Evolutionary conservation across 2,888 invertebrate genomes (phyloP), one percentile per base, ranked within the genome.

Genomic region (Diabrotica balteata): DNA sequence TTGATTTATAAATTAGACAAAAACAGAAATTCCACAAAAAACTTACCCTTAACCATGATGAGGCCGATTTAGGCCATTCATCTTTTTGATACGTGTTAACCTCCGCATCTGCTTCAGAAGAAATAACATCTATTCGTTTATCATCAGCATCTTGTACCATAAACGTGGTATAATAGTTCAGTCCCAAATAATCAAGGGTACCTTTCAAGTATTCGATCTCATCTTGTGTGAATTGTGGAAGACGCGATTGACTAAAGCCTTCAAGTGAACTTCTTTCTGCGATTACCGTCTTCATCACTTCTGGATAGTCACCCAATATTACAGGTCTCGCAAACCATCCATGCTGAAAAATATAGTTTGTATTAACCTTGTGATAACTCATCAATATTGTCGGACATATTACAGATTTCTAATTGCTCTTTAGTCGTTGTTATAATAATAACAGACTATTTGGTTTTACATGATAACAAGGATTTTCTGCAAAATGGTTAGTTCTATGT

Each of bases 141-240:
- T 57, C 68, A 44, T 68, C 52, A 61, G 17, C 50, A 11, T 54
- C 42, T 64, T 62, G 46, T 86, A 83, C 85, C 75, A 89, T 74
- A 72, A 84, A 83, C 0, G 89, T 86, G 0, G 92, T 90, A 79
- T 94, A 94, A 66, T 90, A 88, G 79, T 94, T 94, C 8, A 94
- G 80, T 0, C 92, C 93, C 62, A 93, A 84, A 81, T 91, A 93
- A 79, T 95, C 93, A 1, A 86, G 85, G 0, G 92, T 88, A 0
- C 87, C 89, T 86, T 86, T 84, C 44, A 93, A 87, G 62, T 85
- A 83, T 8, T 84, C 79, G 6, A 91, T 84, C 84, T 93, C 91
- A 42, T 88, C 84, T 0, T 76, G 22, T 0, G 88, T 89, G 76
- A 91, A 90, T 63, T 78, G 77, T 0, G 91, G 91, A 5, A 92